These are phyloP conservation scores for Bombyx huttoni DNA, from an alignment of 2,888 invertebrate species.

Conservation along the genomic window DNA sequence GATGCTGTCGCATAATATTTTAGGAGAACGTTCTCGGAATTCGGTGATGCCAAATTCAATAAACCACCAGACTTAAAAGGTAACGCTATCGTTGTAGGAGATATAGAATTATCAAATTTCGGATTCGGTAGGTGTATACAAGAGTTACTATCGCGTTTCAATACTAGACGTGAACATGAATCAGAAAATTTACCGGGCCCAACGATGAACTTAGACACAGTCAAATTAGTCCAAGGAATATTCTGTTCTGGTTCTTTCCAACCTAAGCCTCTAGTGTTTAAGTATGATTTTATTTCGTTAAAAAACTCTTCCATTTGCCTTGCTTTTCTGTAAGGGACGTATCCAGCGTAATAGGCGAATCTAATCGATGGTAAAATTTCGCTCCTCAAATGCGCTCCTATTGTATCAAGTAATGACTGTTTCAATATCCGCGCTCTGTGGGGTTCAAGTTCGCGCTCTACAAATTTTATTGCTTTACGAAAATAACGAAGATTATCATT, in stretches of 20 bases:
- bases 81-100: constrained; percentile 42
- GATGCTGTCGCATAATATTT: constrained; percentile 54
- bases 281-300: constrained; percentile 28
- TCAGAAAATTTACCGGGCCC: constrained; percentile 32
- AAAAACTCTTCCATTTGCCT: constrained; percentile 39
- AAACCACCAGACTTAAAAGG: constrained; percentile 47
- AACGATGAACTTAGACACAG: constrained; percentile 46
- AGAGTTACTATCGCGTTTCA: constrained; percentile 38
- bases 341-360: constrained; percentile 58
- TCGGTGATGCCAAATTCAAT: constrained; percentile 35
- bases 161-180: constrained; percentile 38
- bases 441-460: constrained; percentile 19
- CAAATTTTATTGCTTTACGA: constrained; percentile 24
- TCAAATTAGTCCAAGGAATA: constrained; percentile 42
- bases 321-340: constrained; percentile 40
- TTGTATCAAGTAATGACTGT: constrained; percentile 43
- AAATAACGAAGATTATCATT: constrained; percentile 37
- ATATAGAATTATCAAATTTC: constrained; percentile 32
- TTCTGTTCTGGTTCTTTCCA: constrained; percentile 36
- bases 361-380: constrained; percentile 48
- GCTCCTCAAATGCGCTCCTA: constrained; percentile 48
- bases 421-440: constrained; percentile 26
- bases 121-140: constrained; percentile 52
- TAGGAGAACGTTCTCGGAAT: constrained; percentile 40
- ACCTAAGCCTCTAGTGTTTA: constrained; percentile 54